A percentile compares a stretch with the other conserved stretches of the same genome.
These are phyloP conservation scores for Cyanoramphus novaezelandiae DNA, from an alignment of 2,113 vertebrate species.

Conservation along the genomic window DNA sequence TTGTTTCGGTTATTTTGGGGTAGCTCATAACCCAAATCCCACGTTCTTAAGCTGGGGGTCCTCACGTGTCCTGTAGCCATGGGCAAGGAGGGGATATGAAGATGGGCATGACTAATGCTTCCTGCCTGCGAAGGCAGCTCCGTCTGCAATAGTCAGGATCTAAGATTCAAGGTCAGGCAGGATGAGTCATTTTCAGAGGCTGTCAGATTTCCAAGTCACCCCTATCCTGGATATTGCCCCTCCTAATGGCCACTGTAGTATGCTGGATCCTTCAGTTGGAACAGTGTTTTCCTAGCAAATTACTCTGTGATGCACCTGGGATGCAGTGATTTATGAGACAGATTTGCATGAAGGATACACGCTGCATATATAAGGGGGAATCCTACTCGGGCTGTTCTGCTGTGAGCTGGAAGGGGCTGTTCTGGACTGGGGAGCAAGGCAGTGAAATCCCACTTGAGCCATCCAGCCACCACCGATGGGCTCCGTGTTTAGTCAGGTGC, in stretches of 20 bases:
- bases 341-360: background rate
- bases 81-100: background rate
- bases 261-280: background rate
- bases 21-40: background rate
- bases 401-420: background rate
- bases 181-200: conserved; percentile 30
- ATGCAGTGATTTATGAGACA: conserved; percentile 25
- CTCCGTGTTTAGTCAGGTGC: conserved; percentile 53
- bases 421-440: background rate
- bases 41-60: background rate
- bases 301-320: background rate
- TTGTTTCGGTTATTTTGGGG: background rate
- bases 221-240: background rate
- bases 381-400: background rate
- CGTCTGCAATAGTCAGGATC: background rate
- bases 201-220: conserved; percentile 18
- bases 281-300: conserved; percentile 26
- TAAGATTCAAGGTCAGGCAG: conserved; percentile 3
- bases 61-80: background rate
- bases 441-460: background rate
- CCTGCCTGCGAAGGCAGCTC: conserved; percentile 40
- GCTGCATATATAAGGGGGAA: background rate
- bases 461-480: background rate
- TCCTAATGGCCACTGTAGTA: background rate
- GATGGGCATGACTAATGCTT: conserved; percentile 13